These are phyloP conservation scores for Melanostoma scalare DNA, from an alignment of 2,888 invertebrate species.

Conservation along the genomic window DNA sequence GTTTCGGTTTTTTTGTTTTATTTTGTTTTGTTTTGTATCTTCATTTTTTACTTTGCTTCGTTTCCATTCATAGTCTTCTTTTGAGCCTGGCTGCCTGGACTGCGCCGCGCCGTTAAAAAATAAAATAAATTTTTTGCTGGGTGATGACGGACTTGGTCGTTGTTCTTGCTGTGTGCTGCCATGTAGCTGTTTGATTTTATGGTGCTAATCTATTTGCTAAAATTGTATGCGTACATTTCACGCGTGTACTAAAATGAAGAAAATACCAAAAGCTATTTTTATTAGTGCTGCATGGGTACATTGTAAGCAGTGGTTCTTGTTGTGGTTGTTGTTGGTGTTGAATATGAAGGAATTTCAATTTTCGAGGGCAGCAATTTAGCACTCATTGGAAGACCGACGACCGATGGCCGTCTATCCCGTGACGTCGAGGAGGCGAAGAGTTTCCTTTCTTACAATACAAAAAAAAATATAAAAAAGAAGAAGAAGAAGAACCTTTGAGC, in stretches of 20 bases:
- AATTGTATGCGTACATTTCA: conserved; percentile 63
- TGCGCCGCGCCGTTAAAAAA: neutral
- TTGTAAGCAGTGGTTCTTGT: conserved; percentile 10
- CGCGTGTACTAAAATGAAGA: conserved; percentile 36
- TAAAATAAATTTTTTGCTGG: neutral
- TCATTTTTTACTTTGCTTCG: neutral
- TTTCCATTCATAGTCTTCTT: conserved; percentile 33
- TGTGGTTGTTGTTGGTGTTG: conserved; percentile 11
- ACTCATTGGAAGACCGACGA: conserved; percentile 5
- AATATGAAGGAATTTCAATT: conserved; percentile 37
- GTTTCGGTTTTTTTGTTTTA: conserved; percentile 27
- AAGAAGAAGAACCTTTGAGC: neutral
- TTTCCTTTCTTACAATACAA: conserved; percentile 11
- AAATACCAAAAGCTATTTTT: conserved; percentile 14
- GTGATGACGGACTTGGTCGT: conserved; percentile 28
- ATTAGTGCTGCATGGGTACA: conserved; percentile 1
- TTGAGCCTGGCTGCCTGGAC: conserved; percentile 8
- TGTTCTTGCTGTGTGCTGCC: conserved; percentile 26
- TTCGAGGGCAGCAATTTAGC: conserved; percentile 35
- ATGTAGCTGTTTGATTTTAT: conserved; percentile 44
- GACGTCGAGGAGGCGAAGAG: neutral
- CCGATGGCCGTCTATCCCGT: neutral
- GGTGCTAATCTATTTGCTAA: conserved; percentile 66
- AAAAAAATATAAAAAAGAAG: neutral
- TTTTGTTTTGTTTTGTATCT: conserved; percentile 1